A percentile compares a stretch with the other conserved stretches of the same genome.
Conservation (phyloP, 2,113 vertebrate species). For the Hystrix brachyura region DNA sequence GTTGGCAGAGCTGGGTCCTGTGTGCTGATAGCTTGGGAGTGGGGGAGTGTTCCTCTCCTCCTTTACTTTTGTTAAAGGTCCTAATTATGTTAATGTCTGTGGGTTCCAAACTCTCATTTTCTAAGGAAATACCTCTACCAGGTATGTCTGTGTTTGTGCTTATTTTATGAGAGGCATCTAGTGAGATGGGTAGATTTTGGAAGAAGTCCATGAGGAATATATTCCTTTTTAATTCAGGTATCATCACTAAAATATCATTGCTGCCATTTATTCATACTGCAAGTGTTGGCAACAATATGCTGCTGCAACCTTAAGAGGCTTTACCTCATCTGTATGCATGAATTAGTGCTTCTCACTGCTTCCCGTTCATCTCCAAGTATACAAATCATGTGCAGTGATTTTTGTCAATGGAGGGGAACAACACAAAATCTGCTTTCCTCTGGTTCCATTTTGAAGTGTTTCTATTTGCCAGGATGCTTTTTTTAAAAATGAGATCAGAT, state of each 20-base stretch:
- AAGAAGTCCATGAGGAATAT: not conserved
- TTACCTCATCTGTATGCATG: not conserved
- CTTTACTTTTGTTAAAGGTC: constrained; percentile 24
- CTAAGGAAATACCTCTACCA: not conserved
- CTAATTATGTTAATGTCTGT: not conserved
- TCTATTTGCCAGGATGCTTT: not conserved
- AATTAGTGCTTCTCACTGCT: not conserved
- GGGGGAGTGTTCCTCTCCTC: not conserved
- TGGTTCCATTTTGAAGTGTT: not conserved
- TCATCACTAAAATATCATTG: not conserved
- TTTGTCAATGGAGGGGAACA: not conserved
- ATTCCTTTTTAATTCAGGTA: not conserved
- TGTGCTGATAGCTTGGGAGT: not conserved
- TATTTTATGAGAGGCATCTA: not conserved
- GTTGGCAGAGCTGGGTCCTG: not conserved
- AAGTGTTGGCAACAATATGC: not conserved
- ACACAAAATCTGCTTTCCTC: constrained; percentile 18
- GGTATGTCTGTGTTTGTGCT: not conserved
- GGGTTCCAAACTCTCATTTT: not conserved
- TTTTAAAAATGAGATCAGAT: not conserved
- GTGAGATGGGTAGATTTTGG: not conserved
- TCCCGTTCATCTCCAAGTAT: not conserved
- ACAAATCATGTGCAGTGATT: not conserved
- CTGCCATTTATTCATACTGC: constrained; percentile 36
- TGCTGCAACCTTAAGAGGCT: not conserved